Conservation (phyloP, 2,888 invertebrate genomes). For the Hypselothyrea guttata region DNA sequence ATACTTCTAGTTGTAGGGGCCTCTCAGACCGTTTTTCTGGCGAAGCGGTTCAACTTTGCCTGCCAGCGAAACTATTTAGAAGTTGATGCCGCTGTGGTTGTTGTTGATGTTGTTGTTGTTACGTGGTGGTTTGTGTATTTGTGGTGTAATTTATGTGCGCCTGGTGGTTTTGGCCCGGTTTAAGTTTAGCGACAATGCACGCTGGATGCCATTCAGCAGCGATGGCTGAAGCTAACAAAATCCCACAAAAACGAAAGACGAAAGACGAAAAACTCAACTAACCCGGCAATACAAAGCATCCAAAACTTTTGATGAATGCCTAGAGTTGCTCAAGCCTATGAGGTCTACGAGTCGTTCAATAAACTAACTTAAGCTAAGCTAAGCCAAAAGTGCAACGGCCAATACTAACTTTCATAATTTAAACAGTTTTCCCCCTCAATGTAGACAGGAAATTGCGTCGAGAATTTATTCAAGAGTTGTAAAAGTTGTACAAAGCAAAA, state of each 20-base stretch:
- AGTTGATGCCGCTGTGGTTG: slow-evolving; percentile 8
- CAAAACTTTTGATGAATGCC: slow-evolving; percentile 30
- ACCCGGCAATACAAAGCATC: background rate
- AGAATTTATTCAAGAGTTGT: no score
- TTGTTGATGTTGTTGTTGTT: slow-evolving; percentile 2
- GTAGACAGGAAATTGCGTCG: no score
- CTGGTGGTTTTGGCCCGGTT: slow-evolving; percentile 34
- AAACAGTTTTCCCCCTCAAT: no score
- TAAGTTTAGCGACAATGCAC: slow-evolving; percentile 31
- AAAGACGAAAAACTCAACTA: slow-evolving; percentile 2
- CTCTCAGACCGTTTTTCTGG: background rate
- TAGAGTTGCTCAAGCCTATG: no score
- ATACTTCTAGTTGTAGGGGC: no score
- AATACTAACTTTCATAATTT: background rate
- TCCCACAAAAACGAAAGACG: no score
- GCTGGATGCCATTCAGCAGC: no score
- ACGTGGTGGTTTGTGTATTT: slow-evolving; percentile 30
- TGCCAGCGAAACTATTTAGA: slow-evolving; percentile 36
- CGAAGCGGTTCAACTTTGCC: slow-evolving; percentile 1
- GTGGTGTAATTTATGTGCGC: slow-evolving; percentile 60
- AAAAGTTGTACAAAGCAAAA: no score
- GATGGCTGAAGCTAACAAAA: slow-evolving; percentile 8
- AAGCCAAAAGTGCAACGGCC: background rate
- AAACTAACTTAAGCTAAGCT: no score
- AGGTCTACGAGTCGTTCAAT: no score